Evolutionary conservation across 2,113 vertebrate genomes (phyloP), one percentile per base, ranked within the genome.

Genomic region (Neotoma lepida): DNA sequence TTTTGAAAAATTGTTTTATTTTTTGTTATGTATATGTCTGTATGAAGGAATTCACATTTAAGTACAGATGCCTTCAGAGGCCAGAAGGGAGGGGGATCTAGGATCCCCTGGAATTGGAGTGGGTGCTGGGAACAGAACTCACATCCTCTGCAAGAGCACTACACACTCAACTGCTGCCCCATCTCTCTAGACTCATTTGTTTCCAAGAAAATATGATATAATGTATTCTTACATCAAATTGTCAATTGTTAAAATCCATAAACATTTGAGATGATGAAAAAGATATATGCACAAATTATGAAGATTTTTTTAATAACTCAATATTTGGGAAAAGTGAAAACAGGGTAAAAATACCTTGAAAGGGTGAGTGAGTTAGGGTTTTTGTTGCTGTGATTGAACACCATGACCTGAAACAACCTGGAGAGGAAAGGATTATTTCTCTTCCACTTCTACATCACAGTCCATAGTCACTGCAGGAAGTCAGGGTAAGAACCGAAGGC

Each of bases 191-290:
- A 51, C 49, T 35, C 17, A 35, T 15, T 76, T 76, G 6, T 74
- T 74, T 49, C 13, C 0, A 41, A 28, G 22, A 81, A 64, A 89
- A 51, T 78, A 28, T 73, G 10, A 24, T 49, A 9, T 77, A 77
- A 77, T 77, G 58, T 39, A 78, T 35, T 20, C 1, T 77, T 93
- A 35, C 64, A 51, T 82, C 3, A 13, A 88, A 41, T n/a, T 91
- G 22, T 56, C 49, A 78, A 8, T 44, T 91, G 39, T 88, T 88
- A 84, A 90, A 93, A 94, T 73, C 6, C 58, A 39, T 73, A 68
- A 92, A 51, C n/a, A 63, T 90, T 71, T 51, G 88, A 63, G 24
- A 80, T 70, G 68, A 51, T 51, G 6, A 15, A 94, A 96, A 88
- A 49, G 1, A 56, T 15, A 78, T 4, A 44, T 6, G 4, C 4